These are phyloP conservation scores for Hemiprocne comata DNA, from an alignment of 2,113 vertebrate genomes.

Conservation along the genomic window DNA sequence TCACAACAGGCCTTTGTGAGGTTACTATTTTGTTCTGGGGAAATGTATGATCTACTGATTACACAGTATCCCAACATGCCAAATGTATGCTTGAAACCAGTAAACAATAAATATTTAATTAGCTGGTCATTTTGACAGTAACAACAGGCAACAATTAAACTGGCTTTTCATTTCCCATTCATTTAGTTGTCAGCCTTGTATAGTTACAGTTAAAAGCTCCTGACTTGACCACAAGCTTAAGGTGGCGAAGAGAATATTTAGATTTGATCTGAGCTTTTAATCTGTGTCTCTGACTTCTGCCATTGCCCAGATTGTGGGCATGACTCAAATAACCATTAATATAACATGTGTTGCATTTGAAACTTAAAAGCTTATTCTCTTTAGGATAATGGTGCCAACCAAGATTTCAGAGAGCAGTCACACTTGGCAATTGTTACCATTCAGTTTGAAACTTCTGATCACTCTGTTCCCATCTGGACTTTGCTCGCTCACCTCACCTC, in stretches of 20 bases:
- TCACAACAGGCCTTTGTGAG: constrained; percentile 54
- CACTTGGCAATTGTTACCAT: neutral
- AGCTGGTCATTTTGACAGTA: constrained; percentile 55
- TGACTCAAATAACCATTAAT: constrained; percentile 27
- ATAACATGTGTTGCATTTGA: neutral
- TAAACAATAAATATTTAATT: constrained; percentile 74
- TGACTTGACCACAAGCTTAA: constrained; percentile 11
- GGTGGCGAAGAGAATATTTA: constrained; percentile 24
- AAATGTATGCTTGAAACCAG: constrained; percentile 53
- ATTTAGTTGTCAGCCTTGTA: constrained; percentile 49
- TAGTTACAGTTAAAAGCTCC: constrained; percentile 10
- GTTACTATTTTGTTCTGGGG: constrained; percentile 28
- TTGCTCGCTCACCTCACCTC: neutral
- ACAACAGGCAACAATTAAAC: constrained; percentile 60
- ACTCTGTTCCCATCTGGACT: neutral
- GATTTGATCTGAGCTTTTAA: constrained; percentile 52
- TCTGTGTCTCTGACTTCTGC: constrained; percentile 1
- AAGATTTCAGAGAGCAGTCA: neutral
- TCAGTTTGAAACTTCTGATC: neutral
- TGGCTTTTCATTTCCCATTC: constrained; percentile 60
- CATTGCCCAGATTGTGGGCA: neutral
- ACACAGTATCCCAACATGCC: constrained; percentile 38
- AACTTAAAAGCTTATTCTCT: neutral
- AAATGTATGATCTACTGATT: constrained; percentile 56
- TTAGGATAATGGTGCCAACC: neutral